Conservation (phyloP, 2,113 vertebrate species). For the Hippocampus comes region DNA sequence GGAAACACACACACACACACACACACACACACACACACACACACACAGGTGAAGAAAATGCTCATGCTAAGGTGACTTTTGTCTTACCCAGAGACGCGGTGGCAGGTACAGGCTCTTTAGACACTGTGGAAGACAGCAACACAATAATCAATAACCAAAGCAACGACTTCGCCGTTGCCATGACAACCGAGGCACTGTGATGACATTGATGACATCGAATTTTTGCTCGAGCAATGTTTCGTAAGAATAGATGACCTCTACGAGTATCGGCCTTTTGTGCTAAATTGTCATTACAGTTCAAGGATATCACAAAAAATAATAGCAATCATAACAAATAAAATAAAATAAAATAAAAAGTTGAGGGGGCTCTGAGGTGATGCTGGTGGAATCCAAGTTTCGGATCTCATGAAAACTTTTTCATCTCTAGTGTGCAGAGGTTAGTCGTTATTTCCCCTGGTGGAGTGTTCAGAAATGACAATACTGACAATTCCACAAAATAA, state of each 20-base stretch:
- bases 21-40: background rate
- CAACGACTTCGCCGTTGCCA: too few relatives aligned
- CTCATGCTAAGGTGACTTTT: background rate
- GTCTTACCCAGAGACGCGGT: conserved; percentile 78
- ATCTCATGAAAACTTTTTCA: too few relatives aligned
- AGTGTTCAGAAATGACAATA: too few relatives aligned
- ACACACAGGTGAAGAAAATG: background rate
- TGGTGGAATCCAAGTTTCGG: background rate
- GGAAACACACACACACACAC: background rate
- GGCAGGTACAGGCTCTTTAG: conserved; percentile 80
- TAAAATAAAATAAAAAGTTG: too few relatives aligned
- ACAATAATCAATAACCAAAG: too few relatives aligned
- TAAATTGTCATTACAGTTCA: background rate
- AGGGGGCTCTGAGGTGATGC: background rate
- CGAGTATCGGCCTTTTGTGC: background rate
- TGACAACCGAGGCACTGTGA: background rate
- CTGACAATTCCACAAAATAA: too few relatives aligned
- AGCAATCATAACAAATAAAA: too few relatives aligned
- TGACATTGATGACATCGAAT: background rate
- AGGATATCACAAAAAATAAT: too few relatives aligned
- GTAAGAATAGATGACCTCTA: background rate
- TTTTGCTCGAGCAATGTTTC: background rate
- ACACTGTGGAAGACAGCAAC: conserved; percentile 63
- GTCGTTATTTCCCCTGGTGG: too few relatives aligned
- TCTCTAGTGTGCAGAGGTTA: too few relatives aligned